phyloP scores from a whole-genome alignment of 2,888 invertebrate genomes.

The Phoenoteleia sp. region DNA sequence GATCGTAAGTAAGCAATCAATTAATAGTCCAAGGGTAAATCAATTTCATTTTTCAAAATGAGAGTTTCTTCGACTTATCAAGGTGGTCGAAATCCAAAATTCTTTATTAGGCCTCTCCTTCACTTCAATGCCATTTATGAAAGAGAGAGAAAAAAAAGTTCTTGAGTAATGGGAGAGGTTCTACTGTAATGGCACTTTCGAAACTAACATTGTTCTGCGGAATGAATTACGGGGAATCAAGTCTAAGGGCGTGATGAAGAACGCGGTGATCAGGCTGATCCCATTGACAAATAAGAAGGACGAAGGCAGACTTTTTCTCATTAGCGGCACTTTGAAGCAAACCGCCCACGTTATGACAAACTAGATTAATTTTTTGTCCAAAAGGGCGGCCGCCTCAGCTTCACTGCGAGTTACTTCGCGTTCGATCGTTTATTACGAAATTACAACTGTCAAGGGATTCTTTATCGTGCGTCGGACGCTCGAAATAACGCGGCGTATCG shows the following conservation, averaged over 20 bases:
- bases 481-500: slow-evolving; percentile 71
- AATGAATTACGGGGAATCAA: slow-evolving; percentile 20
- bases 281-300: slow-evolving; percentile 85
- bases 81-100: no score
- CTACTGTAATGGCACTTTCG: slow-evolving; percentile 19
- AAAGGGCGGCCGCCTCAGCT: slow-evolving; percentile 70
- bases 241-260: slow-evolving; percentile 66
- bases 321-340: slow-evolving; percentile 86
- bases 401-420: slow-evolving; percentile 61
- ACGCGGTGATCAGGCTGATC: slow-evolving; percentile 80
- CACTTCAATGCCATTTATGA: no score
- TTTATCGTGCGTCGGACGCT: slow-evolving; percentile 66
- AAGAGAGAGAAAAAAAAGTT: not conserved
- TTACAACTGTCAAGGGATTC: slow-evolving; percentile 83
- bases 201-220: slow-evolving; percentile 20
- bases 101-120: no score
- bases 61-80: no score
- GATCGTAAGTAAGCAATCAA: no score
- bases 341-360: slow-evolving; percentile 87
- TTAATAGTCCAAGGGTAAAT: no score
- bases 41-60: no score
- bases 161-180: slow-evolving; percentile 17
- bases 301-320: slow-evolving; percentile 84
- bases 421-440: slow-evolving; percentile 85
- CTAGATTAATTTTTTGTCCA: slow-evolving; percentile 86